A percentile compares a stretch with the other conserved stretches of the same genome.
These are phyloP conservation scores for Cynodonichthys magdalenae DNA, from an alignment of 2,797 vertebrate species.

Conservation along the genomic window DNA sequence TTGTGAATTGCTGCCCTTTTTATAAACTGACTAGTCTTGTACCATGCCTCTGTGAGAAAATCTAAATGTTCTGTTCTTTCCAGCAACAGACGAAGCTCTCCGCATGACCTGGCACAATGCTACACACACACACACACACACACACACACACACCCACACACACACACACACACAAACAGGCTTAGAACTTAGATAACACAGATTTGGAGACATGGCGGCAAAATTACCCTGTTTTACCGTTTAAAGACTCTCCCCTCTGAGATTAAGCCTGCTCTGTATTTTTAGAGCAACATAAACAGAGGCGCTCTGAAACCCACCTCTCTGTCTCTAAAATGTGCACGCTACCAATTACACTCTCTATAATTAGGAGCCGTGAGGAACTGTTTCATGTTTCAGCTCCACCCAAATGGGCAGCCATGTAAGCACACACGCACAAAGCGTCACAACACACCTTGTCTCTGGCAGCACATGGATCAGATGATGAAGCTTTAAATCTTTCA, in stretches of 20 bases:
- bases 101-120: slow-evolving; percentile 63
- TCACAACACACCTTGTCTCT: slow-evolving; percentile 25
- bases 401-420: slow-evolving; percentile 52
- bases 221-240: slow-evolving; percentile 9
- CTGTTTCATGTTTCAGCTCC: slow-evolving; percentile 64
- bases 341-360: slow-evolving; percentile 36
- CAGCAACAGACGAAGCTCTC: slow-evolving; percentile 76
- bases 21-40: slow-evolving; percentile 31
- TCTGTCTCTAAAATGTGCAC: slow-evolving; percentile 25
- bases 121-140: slow-evolving; percentile 8
- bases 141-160: slow-evolving; percentile 10
- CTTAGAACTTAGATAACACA: slow-evolving; percentile 34
- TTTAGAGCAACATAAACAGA: slow-evolving; percentile 55
- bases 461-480: slow-evolving; percentile 25
- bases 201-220: slow-evolving; percentile 26
- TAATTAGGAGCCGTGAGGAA: slow-evolving; percentile 38
- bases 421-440: slow-evolving; percentile 31
- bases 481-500: slow-evolving; percentile 45
- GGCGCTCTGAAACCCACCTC: slow-evolving; percentile 28
- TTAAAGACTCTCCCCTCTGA: slow-evolving; percentile 6
- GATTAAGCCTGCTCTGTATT: slow-evolving; percentile 50
- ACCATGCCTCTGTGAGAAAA: slow-evolving; percentile 22
- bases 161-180: slow-evolving; percentile 7
- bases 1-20: neutral
- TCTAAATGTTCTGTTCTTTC: slow-evolving; percentile 34